These are phyloP conservation scores for Tetramorium bicarinatum DNA, from an alignment of 2,888 invertebrate genomes.

Conservation along the genomic window DNA sequence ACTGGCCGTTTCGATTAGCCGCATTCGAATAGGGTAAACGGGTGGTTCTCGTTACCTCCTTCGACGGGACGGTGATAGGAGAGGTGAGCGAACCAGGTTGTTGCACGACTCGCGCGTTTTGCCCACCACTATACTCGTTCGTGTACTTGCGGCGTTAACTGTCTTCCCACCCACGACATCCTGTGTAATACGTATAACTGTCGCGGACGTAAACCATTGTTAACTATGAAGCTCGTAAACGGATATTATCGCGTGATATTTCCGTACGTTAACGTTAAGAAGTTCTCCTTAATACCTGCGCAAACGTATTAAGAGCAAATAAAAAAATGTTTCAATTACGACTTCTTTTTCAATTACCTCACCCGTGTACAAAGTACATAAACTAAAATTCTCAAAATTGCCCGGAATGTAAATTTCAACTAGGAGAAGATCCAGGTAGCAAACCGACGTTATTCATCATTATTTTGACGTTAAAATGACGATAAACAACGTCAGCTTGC, in stretches of 20 bases:
- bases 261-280: slow-evolving; percentile 25
- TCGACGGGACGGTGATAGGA: slow-evolving; percentile 16
- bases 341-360: not conserved
- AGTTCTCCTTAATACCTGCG: not conserved
- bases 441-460: too few species aligned
- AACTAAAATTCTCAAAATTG: not conserved
- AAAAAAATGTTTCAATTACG: slow-evolving; percentile 3
- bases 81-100: slow-evolving; percentile 24
- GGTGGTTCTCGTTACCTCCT: slow-evolving; percentile 26
- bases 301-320: not conserved
- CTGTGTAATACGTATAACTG: slow-evolving; percentile 37
- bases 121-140: not conserved
- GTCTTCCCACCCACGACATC: slow-evolving; percentile 38
- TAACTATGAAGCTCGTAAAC: slow-evolving; percentile 21
- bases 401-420: not conserved
- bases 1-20: slow-evolving; percentile 29
- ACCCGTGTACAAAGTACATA: too few species aligned
- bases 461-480: too few species aligned
- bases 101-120: slow-evolving; percentile 7
- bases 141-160: slow-evolving; percentile 45
- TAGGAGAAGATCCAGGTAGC: not conserved
- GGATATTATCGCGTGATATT: slow-evolving; percentile 22
- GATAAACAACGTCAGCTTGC: too few species aligned
- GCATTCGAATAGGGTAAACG: slow-evolving; percentile 11
- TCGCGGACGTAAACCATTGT: slow-evolving; percentile 26